Evolutionary conservation across 2,888 invertebrate genomes (phyloP), one percentile per base, ranked within the genome.

Genomic region (Dynastes maya): DNA sequence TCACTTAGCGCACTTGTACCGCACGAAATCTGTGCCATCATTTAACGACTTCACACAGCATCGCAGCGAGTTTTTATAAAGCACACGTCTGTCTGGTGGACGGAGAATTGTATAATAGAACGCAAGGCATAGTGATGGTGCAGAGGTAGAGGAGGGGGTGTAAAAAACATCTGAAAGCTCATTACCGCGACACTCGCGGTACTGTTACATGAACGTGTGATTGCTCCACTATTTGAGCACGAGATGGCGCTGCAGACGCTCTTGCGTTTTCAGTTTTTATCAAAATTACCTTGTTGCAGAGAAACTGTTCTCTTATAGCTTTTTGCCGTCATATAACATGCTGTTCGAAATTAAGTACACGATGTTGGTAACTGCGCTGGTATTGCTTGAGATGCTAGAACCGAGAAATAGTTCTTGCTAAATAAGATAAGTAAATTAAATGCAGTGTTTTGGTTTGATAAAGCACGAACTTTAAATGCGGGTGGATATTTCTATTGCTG

Each of bases 191-290:
- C 16, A 55, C 53, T 22, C 22, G 16, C 8, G 22, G 16, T 8
- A 22, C 55, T 55, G 55, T 55, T 55, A 55, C 55, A 55, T 55
- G 22, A 55, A 55, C 9, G 55, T 55, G 22, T 55, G 22, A 55
- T 55, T 55, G 22, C 55, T 55, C 22, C 22, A 8, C 2, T 45
- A 4, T 45, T 45, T 11, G 55, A 22, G 55, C 55, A 55, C 55
- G 27, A n/a, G 55, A 55, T 55, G 55, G 55, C 55, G 55, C 22
- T 55, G 22, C 55, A 55, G 55, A 22, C 55, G 16, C 27, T 8
- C 8, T 55, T 16, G 27, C 55, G 9, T 55, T 55, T 55, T 22
- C 16, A 22, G 16, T 55, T 55, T 55, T 55, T 55, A 55, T 27
- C 22, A 55, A 55, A 55, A 55, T 16, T 13, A 16, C 53, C 53